Evolutionary conservation across 2,888 invertebrate genomes (phyloP), one percentile per base, ranked within the genome.

Genomic region (Gandaritis pyraliata): DNA sequence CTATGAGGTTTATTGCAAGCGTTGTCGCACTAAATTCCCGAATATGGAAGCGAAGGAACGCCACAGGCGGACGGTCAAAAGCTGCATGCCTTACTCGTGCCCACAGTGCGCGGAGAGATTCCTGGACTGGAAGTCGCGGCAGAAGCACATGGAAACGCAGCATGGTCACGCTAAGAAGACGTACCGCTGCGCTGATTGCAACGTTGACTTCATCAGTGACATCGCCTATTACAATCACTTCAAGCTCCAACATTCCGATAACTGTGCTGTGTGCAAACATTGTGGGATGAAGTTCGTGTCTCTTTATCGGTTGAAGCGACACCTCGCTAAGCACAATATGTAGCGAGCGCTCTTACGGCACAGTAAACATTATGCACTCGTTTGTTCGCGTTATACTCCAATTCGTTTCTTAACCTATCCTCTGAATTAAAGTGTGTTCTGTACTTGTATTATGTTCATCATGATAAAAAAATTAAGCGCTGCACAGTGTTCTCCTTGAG

Each of bases 21-120:
- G 78, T 12, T 91, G 90, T 57, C 78, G 81, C 1, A 87, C 86
- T 56, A 79, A 82, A 0, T 91, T 91, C 64, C 88, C 91, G 0
- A 85, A 78, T 0, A 87, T 88, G 82, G 88, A 90, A 33, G 90
- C 88, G 0, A 90, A 89, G 57, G 86, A 88, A 61, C 80, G 80
- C 7, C 91, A 91, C 61, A 75, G 86, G 0, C 70, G 87, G 0
- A 82, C 82, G 0, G 86, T 87, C 49, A 90, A 89, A 48, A 82
- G 85, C 0, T 90, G 90, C 65, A 84, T 90, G 87, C 85, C 89
- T 0, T 90, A 91, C 67, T 82, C 85, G 18, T 91, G 90, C 65
- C 80, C 81, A 0, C 85, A 85, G 48, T 91, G 90, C 55, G 77
- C 80, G 8, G 89, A 90, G 64, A 69, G 90, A 41, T 91, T 91